These are phyloP conservation scores for Pyralis farinalis DNA, from an alignment of 2,888 invertebrate genomes.

Conservation along the genomic window DNA sequence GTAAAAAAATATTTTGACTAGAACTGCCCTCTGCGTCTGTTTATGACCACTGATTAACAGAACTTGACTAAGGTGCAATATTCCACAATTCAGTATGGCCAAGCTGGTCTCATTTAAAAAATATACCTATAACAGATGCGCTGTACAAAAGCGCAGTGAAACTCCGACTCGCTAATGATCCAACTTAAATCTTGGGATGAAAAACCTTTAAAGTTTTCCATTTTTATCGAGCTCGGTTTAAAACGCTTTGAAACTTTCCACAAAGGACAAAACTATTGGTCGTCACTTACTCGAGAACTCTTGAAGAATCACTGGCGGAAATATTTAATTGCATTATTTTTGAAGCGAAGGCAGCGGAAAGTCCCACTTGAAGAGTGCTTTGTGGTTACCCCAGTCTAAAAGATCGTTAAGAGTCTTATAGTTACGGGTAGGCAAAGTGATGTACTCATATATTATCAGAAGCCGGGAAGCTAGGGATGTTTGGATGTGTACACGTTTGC, in stretches of 20 bases:
- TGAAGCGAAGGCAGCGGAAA: slow-evolving; percentile 25
- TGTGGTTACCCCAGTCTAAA: slow-evolving; percentile 14
- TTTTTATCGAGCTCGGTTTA: slow-evolving; percentile 5
- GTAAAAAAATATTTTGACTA: no score
- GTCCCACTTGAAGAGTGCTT: slow-evolving; percentile 11
- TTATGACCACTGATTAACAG: no score
- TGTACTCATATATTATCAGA: no score
- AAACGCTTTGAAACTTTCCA: slow-evolving; percentile 12
- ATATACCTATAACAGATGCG: background rate
- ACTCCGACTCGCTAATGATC: slow-evolving; percentile 9
- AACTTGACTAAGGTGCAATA: no score
- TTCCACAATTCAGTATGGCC: no score
- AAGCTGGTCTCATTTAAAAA: no score
- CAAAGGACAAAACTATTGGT: slow-evolving; percentile 16
- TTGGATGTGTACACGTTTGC: no score
- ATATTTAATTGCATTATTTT: slow-evolving; percentile 64
- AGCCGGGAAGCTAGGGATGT: no score
- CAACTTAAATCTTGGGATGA: background rate
- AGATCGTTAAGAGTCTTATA: background rate
- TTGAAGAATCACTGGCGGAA: slow-evolving; percentile 48
- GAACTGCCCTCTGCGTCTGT: no score
- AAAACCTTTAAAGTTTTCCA: background rate
- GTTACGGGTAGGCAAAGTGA: no score
- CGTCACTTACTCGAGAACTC: slow-evolving; percentile 22
- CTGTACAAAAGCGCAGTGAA: background rate